phyloP scores from a whole-genome alignment of 2,888 invertebrate species.

The Melolontha melolontha region DNA sequence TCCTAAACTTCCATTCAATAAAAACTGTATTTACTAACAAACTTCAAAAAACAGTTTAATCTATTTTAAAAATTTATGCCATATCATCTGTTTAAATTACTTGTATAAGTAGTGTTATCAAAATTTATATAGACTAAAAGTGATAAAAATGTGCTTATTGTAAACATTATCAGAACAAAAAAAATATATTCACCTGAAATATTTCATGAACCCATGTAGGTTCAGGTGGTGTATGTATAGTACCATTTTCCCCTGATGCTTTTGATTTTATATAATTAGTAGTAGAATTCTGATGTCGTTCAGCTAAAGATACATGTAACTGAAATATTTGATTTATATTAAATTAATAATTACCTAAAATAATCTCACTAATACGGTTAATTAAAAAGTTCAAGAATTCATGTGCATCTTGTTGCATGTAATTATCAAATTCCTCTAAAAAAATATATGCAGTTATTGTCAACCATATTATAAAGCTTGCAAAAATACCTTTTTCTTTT shows the following conservation, averaged over 20 bases:
- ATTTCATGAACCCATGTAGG: conserved; percentile 99
- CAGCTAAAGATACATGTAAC: conserved; percentile 68
- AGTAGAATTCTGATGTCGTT: conserved; percentile 79
- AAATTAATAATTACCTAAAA: conserved; percentile 78
- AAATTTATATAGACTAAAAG: too few relatives aligned
- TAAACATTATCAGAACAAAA: too few relatives aligned
- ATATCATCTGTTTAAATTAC: too few relatives aligned
- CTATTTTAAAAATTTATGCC: too few relatives aligned
- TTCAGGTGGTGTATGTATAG: conserved; percentile 72
- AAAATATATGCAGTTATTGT: conserved; percentile 52
- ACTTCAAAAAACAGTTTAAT: too few relatives aligned
- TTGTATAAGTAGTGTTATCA: too few relatives aligned
- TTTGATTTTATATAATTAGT: conserved; percentile 69
- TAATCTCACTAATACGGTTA: conserved; percentile 98
- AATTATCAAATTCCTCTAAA: conserved; percentile 98
- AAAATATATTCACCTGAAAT: conserved; percentile 76
- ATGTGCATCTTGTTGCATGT: conserved; percentile 99
- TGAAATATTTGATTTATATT: background rate
- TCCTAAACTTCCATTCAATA: too few relatives aligned
- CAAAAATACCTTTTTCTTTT: conserved; percentile 92
- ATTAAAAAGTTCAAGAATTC: conserved; percentile 99
- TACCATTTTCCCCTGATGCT: conserved; percentile 69
- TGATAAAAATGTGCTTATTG: too few relatives aligned
- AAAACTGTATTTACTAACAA: too few relatives aligned
- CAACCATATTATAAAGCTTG: background rate